phyloP scores from a whole-genome alignment of 2,888 invertebrate species.

The Globia sparganii region DNA sequence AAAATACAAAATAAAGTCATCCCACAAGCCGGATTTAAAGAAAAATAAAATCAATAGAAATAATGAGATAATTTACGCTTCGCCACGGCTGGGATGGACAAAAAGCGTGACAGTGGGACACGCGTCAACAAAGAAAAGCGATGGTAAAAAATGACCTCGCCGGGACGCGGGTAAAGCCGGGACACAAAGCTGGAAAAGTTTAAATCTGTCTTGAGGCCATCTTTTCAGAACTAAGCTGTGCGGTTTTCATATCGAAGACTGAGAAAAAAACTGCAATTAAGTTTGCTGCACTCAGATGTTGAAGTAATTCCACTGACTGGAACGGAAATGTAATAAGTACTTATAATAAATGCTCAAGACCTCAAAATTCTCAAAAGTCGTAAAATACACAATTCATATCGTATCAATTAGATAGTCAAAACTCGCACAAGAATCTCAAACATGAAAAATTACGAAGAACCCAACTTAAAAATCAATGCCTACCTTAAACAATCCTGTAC shows the following conservation, averaged over 20 bases:
- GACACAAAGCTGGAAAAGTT: slow-evolving; percentile 58
- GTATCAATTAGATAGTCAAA: neutral
- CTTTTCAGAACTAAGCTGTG: too few species aligned
- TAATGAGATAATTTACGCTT: slow-evolving; percentile 83
- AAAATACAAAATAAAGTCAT: slow-evolving; percentile 56
- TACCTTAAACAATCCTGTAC: slow-evolving; percentile 17
- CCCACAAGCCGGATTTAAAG: slow-evolving; percentile 64
- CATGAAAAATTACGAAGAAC: neutral
- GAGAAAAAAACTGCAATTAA: neutral
- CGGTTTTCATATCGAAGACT: too few species aligned
- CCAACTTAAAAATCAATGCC: neutral
- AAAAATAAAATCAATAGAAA: slow-evolving; percentile 78
- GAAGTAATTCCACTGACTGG: neutral
- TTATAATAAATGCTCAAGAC: neutral
- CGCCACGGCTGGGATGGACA: slow-evolving; percentile 78
- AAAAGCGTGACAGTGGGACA: slow-evolving; percentile 82
- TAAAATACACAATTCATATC: neutral
- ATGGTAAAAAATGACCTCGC: slow-evolving; percentile 58
- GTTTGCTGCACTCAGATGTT: neutral
- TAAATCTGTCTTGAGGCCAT: neutral
- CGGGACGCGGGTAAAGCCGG: slow-evolving; percentile 43
- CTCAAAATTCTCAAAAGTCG: neutral
- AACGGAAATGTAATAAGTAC: neutral
- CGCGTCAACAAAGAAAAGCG: slow-evolving; percentile 82
- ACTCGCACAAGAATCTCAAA: neutral